Conservation (phyloP, 1,140 invertebrate genomes). For the Panagrolaimus sp. region DNA sequence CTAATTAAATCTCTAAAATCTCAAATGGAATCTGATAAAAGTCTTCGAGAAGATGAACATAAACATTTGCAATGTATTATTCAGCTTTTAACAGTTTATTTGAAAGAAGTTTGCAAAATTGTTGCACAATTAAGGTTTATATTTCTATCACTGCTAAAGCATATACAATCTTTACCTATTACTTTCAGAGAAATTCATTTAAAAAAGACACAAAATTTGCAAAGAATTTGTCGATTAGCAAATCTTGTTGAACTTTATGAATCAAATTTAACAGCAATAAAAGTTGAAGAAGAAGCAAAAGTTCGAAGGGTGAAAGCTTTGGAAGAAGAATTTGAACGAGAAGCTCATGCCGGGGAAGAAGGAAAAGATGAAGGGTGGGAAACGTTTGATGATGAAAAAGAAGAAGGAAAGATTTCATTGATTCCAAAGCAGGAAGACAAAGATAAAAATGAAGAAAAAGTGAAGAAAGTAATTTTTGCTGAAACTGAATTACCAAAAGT, state of each 20-base stretch:
- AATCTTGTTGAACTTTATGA: constrained; percentile 50
- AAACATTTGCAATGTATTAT: constrained; percentile 33
- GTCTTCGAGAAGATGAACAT: constrained; percentile 37
- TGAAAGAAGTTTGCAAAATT: constrained; percentile 47
- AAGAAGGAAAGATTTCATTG: too few species aligned
- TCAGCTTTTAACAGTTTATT: constrained; percentile 37
- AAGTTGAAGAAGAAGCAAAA: constrained; percentile 20
- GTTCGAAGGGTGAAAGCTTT: neutral
- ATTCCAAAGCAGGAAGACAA: neutral
- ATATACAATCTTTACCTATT: neutral
- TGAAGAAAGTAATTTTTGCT: neutral
- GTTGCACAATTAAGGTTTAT: constrained; percentile 49
- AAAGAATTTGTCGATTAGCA: constrained; percentile 41
- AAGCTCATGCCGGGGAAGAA: neutral
- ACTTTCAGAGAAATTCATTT: constrained; percentile 40
- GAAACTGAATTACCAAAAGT: neutral
- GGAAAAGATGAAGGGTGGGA: constrained; percentile 14
- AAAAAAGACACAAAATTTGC: constrained; percentile 37
- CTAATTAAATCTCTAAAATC: constrained; percentile 36
- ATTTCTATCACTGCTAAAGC: neutral
- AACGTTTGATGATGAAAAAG: neutral
- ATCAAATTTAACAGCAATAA: constrained; percentile 18
- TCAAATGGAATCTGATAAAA: constrained; percentile 33
- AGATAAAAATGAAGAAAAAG: neutral
- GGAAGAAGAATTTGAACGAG: constrained; percentile 1